These are phyloP conservation scores for Petrocephalus schoutedeni DNA, from an alignment of 2,797 vertebrate species.

Conservation along the genomic window DNA sequence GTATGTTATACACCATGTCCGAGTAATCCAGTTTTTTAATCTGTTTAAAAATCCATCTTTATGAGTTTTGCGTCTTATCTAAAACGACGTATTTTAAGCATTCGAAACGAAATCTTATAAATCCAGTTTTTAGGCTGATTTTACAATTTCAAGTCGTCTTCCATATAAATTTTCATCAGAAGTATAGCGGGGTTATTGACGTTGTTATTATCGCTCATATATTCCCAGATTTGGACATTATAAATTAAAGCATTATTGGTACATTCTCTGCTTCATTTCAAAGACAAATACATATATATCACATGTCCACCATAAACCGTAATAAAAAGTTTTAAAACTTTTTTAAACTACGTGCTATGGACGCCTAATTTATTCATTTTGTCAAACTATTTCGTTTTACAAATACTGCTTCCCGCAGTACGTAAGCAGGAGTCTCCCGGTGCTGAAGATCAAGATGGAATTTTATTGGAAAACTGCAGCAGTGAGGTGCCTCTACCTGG, in stretches of 20 bases:
- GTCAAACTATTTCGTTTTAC: background rate
- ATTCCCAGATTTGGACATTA: background rate
- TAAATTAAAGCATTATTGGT: background rate
- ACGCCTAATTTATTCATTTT: background rate
- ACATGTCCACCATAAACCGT: background rate
- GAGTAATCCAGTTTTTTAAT: background rate
- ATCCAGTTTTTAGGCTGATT: background rate
- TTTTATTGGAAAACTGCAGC: constrained; percentile 20
- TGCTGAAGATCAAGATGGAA: background rate
- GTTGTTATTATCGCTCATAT: background rate
- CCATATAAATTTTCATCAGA: background rate
- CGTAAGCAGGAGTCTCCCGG: background rate
- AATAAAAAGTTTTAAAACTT: background rate
- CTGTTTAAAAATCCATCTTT: background rate
- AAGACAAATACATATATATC: background rate
- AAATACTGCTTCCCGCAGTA: background rate
- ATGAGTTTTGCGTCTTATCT: background rate
- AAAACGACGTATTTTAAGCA: background rate
- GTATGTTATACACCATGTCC: background rate
- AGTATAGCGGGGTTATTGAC: background rate
- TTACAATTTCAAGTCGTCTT: background rate
- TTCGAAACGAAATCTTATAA: background rate
- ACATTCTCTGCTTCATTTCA: background rate
- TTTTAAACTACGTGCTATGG: background rate
- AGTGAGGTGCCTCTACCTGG: constrained; percentile 27